Evolutionary conservation across 1,140 invertebrate species (phyloP).

Genomic region (Papilio glaucus): DNA sequence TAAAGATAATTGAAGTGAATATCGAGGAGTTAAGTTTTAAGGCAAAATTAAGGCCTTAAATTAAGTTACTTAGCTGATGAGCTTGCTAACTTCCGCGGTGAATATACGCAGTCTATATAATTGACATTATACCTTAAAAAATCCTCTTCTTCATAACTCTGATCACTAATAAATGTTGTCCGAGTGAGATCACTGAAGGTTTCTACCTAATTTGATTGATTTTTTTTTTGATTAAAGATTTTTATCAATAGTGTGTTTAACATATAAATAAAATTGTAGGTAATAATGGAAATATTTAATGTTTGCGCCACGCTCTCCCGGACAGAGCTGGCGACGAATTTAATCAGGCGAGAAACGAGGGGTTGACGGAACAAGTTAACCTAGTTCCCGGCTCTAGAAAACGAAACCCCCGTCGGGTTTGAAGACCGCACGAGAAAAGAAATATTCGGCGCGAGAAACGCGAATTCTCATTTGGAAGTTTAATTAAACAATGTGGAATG

Average conservation of each 20-base stretch:
- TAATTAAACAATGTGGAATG: slow-evolving; percentile 17
- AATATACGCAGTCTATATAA: too few relatives aligned
- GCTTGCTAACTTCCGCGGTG: too few relatives aligned
- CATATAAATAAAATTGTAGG: not conserved
- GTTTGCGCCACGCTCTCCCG: not conserved
- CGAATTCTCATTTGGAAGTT: slow-evolving; percentile 2
- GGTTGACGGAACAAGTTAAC: slow-evolving; percentile 36
- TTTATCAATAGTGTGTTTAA: not conserved
- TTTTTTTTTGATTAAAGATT: too few relatives aligned
- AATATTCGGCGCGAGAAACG: slow-evolving; percentile 12
- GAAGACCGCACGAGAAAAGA: slow-evolving; percentile 19
- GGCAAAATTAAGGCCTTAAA: too few relatives aligned
- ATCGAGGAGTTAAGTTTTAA: too few relatives aligned
- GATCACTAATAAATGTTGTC: too few relatives aligned
- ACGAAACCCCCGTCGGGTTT: not conserved
- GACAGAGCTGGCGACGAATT: slow-evolving; percentile 24
- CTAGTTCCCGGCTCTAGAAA: slow-evolving; percentile 31
- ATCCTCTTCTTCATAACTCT: too few relatives aligned
- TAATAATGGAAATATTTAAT: slow-evolving; percentile 28
- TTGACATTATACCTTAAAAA: too few relatives aligned
- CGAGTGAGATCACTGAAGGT: too few relatives aligned
- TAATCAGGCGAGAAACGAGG: slow-evolving; percentile 32
- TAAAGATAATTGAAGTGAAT: too few relatives aligned
- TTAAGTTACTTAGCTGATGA: too few relatives aligned
- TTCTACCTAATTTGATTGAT: too few relatives aligned